Base-by-base conservation (phyloP, 2,888 invertebrate genomes). In the Thereva nobilitata region DNA sequence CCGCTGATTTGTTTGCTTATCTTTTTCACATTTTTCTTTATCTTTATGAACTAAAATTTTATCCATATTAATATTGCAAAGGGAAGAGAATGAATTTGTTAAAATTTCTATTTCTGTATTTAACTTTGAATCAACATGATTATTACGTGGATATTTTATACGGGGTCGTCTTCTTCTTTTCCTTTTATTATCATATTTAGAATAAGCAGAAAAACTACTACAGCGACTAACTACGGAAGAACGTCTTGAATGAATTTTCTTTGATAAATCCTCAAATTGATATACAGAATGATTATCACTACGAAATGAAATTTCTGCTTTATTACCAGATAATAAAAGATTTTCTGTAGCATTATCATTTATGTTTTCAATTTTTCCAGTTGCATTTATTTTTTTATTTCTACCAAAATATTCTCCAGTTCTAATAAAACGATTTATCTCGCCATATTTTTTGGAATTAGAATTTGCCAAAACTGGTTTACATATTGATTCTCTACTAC, bases 71-170 rank as follows among this genome's bases (percentile, higher is more conserved):
- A 79, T 78, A 71, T 77, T 75, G 72, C 84, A 85, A 53, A 80
- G 77, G 38, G 81, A 78, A 0, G 81, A 74, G 72, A 85, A 85
- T 65, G 85, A 88, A 38, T 79, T 76, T 1, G 83, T 79, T 42
- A 85, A 77, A 72, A 88, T 86, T 68, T 87, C 88, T 41, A 85
- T 84, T 76, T 85, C 84, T 5, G 82, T 78, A 56, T 82, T 79
- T 38, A 84, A 73, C 74, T 85, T 84, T 0, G 84, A 83, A 71
- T 84, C 84, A 44, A 79, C 76, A 1, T 77, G 74, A 2, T 75
- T 66, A 42, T 57, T 68, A 10, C 70, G 66, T 12, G 40, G n/a
- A 40, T 57, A 68, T 57, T 66, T 67, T 5, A 69, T 73, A 37
- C 75, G 74, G 47, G 73, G 73, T 38, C 76, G 75, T 37, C 76